Percentiles rank a stretch among this genome's conserved stretches.
phyloP scores from a whole-genome alignment of 2,888 invertebrate genomes.

The Brachypterus glaber region DNA sequence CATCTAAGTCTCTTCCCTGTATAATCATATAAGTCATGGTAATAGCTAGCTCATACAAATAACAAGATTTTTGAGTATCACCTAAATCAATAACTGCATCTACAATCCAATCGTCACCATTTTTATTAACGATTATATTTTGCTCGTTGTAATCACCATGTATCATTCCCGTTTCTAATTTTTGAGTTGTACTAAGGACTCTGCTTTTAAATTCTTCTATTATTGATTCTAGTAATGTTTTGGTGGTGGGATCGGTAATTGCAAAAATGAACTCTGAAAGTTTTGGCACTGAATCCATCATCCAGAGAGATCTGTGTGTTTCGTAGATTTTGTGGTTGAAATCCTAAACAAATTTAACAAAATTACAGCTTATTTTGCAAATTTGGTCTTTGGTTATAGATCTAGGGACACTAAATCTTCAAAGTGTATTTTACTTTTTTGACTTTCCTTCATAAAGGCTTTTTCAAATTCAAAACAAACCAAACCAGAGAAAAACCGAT shows the following conservation, averaged over 20 bases:
- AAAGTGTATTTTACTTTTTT: too few relatives aligned
- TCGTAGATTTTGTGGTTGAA: conserved; percentile 65
- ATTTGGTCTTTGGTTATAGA: too few relatives aligned
- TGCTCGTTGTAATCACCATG: conserved; percentile 91
- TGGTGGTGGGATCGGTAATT: conserved; percentile 52
- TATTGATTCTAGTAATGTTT: conserved; percentile 50
- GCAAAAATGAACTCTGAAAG: conserved; percentile 61
- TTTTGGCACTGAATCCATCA: conserved; percentile 57
- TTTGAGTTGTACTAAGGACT: conserved; percentile 49
- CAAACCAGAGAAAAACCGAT: too few relatives aligned
- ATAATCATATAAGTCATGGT: conserved; percentile 73
- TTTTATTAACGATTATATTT: conserved; percentile 54
- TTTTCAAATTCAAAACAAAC: background rate
- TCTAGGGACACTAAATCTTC: too few relatives aligned
- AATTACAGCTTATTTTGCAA: background rate
- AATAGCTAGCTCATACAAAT: conserved; percentile 77
- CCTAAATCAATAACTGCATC: conserved; percentile 79
- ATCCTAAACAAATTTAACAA: conserved; percentile 40
- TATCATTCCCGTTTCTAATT: conserved; percentile 61
- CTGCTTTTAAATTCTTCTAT: conserved; percentile 55
- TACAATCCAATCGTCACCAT: conserved; percentile 43
- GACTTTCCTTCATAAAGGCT: background rate
- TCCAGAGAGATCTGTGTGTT: conserved; percentile 64
- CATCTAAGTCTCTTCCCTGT: conserved; percentile 49
- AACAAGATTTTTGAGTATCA: conserved; percentile 63